A percentile compares a stretch with the other conserved stretches of the same genome.
Conservation (phyloP, 2,888 invertebrate species). For the Criorhina ranunculi region DNA sequence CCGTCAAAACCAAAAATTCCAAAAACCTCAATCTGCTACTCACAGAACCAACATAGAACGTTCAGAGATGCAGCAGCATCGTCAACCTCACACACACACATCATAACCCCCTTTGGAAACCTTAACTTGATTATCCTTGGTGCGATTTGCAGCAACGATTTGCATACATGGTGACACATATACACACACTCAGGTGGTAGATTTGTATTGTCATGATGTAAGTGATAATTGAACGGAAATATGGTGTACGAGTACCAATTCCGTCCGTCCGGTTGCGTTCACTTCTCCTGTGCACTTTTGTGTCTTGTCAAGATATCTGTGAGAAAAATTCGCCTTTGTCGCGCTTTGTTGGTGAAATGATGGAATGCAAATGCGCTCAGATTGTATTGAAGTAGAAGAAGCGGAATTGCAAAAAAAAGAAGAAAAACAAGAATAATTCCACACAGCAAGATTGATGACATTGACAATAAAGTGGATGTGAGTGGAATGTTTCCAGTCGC, state of each 20-base stretch:
- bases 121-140: slow-evolving; percentile 67
- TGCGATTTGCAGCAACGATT: slow-evolving; percentile 68
- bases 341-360: slow-evolving; percentile 32
- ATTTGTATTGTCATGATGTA: slow-evolving; percentile 56
- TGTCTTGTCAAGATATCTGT: slow-evolving; percentile 40
- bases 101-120: neutral
- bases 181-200: slow-evolving; percentile 42
- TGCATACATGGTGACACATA: slow-evolving; percentile 47
- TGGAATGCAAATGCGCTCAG: slow-evolving; percentile 66
- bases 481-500: slow-evolving; percentile 34
- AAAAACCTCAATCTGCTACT: slow-evolving; percentile 62
- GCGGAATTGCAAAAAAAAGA: neutral
- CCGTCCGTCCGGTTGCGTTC: slow-evolving; percentile 34
- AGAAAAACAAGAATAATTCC: slow-evolving; percentile 25
- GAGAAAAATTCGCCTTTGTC: slow-evolving; percentile 62
- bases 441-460: slow-evolving; percentile 72
- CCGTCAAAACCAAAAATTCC: slow-evolving; percentile 69
- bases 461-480: slow-evolving; percentile 67
- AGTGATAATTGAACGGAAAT: slow-evolving; percentile 75
- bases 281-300: neutral
- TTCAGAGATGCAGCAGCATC: slow-evolving; percentile 19
- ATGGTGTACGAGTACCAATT: slow-evolving; percentile 52
- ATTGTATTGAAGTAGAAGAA: slow-evolving; percentile 44
- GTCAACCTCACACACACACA: slow-evolving; percentile 18
- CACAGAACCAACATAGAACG: slow-evolving; percentile 13